These are phyloP conservation scores for Xenopus tropicalis DNA, from an alignment of 2,113 vertebrate genomes.

Conservation along the genomic window DNA sequence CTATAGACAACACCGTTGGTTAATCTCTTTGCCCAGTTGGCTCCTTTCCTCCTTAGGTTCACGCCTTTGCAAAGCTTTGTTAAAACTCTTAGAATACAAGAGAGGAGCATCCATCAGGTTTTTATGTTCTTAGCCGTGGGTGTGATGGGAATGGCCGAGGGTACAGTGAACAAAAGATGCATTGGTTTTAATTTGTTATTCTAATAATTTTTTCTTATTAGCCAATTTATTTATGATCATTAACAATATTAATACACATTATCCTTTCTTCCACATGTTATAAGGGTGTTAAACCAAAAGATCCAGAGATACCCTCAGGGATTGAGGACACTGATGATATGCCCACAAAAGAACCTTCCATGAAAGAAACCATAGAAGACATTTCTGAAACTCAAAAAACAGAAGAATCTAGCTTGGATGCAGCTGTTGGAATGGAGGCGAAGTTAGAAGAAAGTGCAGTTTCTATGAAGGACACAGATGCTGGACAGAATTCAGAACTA, in stretches of 20 bases:
- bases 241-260: background rate
- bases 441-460: background rate
- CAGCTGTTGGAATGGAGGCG: background rate
- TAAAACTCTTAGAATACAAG: too few relatives aligned
- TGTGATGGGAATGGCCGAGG: too few relatives aligned
- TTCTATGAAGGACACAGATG: background rate
- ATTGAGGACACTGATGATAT: background rate
- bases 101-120: too few relatives aligned
- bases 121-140: too few relatives aligned
- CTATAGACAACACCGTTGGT: too few relatives aligned
- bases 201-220: background rate
- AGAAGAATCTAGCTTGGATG: background rate
- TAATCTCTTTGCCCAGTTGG: too few relatives aligned
- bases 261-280: background rate
- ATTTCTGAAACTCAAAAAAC: background rate
- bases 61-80: too few relatives aligned
- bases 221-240: background rate
- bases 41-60: too few relatives aligned
- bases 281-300: slow-evolving; percentile 20
- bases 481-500: background rate
- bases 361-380: background rate
- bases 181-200: too few relatives aligned
- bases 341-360: background rate
- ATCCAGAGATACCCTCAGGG: background rate
- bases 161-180: too few relatives aligned